phyloP scores from a whole-genome alignment of 2,797 vertebrate genomes.

The Graptemys geographica region DNA sequence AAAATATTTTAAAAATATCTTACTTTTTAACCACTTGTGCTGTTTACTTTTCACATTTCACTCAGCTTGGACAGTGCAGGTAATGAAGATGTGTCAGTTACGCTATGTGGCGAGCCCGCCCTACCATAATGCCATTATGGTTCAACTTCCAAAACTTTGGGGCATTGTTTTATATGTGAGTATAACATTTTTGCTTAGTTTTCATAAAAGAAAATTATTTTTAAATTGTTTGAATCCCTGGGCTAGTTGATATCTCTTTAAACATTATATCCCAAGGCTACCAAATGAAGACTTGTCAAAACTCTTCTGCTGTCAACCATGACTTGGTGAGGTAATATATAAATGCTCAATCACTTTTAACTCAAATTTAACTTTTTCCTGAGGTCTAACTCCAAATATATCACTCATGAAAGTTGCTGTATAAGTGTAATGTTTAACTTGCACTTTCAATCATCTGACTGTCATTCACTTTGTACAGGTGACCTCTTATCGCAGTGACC shows the following conservation, averaged over 20 bases:
- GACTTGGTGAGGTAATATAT: rapidly evolving
- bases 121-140: background rate
- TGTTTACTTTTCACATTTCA: background rate
- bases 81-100: background rate
- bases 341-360: background rate
- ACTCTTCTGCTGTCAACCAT: background rate
- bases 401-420: background rate
- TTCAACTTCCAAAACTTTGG: background rate
- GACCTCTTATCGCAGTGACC: background rate
- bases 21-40: background rate
- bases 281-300: background rate
- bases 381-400: background rate
- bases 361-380: background rate
- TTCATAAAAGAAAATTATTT: background rate
- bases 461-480: background rate
- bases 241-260: background rate
- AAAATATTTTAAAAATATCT: background rate
- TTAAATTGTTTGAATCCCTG: background rate
- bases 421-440: rapidly evolving
- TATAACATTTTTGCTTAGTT: background rate
- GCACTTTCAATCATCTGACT: background rate
- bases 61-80: background rate
- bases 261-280: background rate
- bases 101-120: background rate
- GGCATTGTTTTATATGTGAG: background rate